phyloP scores from a whole-genome alignment of 2,113 vertebrate genomes.

The Lophura nycthemera region DNA sequence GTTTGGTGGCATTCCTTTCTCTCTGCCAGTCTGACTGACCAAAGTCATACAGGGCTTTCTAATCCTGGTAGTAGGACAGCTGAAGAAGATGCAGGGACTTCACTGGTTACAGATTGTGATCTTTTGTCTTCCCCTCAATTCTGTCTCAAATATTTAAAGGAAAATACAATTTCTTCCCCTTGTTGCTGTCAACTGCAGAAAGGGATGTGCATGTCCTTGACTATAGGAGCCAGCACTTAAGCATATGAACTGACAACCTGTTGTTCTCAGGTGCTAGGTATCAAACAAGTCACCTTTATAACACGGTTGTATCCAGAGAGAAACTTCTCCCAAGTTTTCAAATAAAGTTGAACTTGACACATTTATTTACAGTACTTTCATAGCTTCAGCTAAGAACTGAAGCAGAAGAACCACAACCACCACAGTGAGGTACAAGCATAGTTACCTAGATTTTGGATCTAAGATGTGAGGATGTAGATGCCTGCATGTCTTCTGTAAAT shows the following conservation, averaged over 20 bases:
- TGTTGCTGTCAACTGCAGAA: neutral
- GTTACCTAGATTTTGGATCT: neutral
- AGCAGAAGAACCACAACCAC: neutral
- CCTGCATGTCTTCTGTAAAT: neutral
- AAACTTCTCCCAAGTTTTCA: neutral
- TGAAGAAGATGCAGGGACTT: neutral
- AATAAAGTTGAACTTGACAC: neutral
- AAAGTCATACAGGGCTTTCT: neutral
- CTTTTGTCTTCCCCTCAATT: neutral
- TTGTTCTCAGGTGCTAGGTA: neutral
- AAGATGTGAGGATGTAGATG: accelerated
- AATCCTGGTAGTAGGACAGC: neutral
- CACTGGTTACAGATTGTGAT: neutral
- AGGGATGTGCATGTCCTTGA: neutral
- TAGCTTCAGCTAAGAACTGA: neutral
- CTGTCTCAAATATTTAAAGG: neutral
- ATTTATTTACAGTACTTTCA: neutral
- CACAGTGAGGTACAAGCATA: neutral
- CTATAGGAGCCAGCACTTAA: neutral
- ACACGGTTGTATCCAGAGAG: accelerated
- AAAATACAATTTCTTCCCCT: neutral
- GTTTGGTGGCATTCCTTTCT: neutral
- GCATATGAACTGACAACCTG: neutral
- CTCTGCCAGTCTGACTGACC: neutral
- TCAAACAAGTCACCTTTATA: neutral